A percentile compares a stretch with the other conserved stretches of the same genome.
These are phyloP conservation scores for Tetragonula clypearis DNA, from an alignment of 1,140 invertebrate species.

Conservation along the genomic window DNA sequence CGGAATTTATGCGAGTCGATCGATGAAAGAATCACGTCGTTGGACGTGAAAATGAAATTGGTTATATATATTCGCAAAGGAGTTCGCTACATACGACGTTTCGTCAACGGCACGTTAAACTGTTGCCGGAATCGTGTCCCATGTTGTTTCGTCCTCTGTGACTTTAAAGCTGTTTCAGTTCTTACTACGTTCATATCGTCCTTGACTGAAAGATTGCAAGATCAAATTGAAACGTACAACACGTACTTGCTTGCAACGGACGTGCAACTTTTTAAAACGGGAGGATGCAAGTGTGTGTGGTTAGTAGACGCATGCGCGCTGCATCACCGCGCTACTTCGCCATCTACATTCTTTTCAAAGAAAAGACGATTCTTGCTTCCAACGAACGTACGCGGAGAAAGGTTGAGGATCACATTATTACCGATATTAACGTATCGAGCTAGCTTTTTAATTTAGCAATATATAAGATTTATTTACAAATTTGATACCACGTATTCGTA, in stretches of 20 bases:
- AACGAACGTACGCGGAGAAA: not conserved
- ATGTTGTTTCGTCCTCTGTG: not conserved
- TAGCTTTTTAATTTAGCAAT: slow-evolving; percentile 51
- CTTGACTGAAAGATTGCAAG: not conserved
- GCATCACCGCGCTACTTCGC: not conserved
- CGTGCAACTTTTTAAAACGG: not conserved
- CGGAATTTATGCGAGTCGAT: not conserved
- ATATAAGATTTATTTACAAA: slow-evolving; percentile 73
- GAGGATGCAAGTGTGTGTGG: not conserved
- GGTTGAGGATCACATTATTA: not conserved
- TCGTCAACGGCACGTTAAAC: not conserved
- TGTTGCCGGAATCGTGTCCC: not conserved
- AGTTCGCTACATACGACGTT: not conserved
- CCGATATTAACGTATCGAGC: not conserved
- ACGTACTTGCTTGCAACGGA: not conserved
- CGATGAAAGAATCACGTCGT: too few species aligned
- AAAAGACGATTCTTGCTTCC: not conserved
- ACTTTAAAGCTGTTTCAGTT: not conserved
- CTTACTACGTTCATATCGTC: slow-evolving; percentile 30
- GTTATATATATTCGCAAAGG: not conserved
- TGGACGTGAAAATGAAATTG: not conserved
- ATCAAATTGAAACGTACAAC: not conserved
- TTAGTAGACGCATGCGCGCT: too few species aligned
- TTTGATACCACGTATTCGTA: slow-evolving; percentile 53
- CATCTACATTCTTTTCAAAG: not conserved